Base-by-base conservation (phyloP, 2,113 vertebrate species). In the Ia io region DNA sequence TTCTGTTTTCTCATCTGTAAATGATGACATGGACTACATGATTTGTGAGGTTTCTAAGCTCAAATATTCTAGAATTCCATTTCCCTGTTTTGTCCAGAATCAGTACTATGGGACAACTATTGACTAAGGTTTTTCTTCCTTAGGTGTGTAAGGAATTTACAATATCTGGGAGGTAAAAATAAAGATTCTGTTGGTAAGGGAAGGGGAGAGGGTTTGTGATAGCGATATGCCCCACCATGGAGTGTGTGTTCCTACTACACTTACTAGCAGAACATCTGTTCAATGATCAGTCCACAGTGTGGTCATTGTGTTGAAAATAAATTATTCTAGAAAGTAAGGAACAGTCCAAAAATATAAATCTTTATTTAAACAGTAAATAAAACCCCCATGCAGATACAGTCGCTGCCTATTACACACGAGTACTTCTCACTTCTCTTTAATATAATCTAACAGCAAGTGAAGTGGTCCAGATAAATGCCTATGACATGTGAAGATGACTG, bases 321-420 rank as follows among this genome's bases (percentile, higher is more conserved):
- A 85, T 88, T 76, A 42, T 23, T 88, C 51, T 20, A 82, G 17
- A 61, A 86, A 84, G 49, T 71, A 92, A 84, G 42, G 40, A 63
- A 70, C 1, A 49, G 14, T 23, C 2, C 6, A 51, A 69, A 95
- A 79, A 28, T 74, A 88, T 65, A 96, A n/a, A 35, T 92, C 18
- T 96, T 96, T 96, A 95, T 96, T 94, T 94, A 84, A 90, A 70
- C 32, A 95, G 40, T 70, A 82, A 92, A 56, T 84, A 74, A 79
- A 84, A 59, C 6, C 51, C 5, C 5, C n/a, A 63, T 5, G 0
- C 18, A 67, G 9, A 22, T 11, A 23, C 8, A 74, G 59, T 49
- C 22, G 84, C 42, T 73, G 44, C 16, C 28, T 14, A n/a, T 25
- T 42, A 28, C 30, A 85, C 25, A 6, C 18, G 23, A 20, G 5